A percentile compares a stretch with the other conserved stretches of the same genome.
These are phyloP conservation scores for Harpegnathos saltator DNA, from an alignment of 1,140 invertebrate genomes.

Conservation along the genomic window DNA sequence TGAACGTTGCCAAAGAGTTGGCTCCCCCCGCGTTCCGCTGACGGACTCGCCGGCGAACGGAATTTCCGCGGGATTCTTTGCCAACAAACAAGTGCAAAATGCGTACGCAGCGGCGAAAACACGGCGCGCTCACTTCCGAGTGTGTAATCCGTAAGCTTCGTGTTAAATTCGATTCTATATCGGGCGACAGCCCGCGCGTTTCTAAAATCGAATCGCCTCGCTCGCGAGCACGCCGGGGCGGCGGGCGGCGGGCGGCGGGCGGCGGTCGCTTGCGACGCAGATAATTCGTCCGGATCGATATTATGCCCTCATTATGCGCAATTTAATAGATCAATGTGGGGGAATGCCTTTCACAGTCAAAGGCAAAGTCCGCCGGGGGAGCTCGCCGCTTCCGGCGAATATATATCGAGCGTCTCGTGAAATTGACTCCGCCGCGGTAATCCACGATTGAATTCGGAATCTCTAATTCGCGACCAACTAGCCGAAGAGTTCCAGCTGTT, in stretches of 20 bases:
- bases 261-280: too few species aligned
- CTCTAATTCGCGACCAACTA: constrained; percentile 57
- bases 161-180: neutral
- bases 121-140: neutral
- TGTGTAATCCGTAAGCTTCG: neutral
- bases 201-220: constrained; percentile 17
- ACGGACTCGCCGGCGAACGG: neutral
- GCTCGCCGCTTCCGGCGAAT: constrained; percentile 24
- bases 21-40: neutral
- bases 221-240: too few species aligned
- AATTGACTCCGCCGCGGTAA: constrained; percentile 58
- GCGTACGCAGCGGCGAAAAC: neutral
- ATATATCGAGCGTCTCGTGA: constrained; percentile 31
- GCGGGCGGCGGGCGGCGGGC: too few species aligned
- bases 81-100: constrained; percentile 35
- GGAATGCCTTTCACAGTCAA: constrained; percentile 38
- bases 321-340: constrained; percentile 40
- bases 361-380: constrained; percentile 8
- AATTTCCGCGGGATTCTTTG: constrained; percentile 27
- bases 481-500: constrained; percentile 52
- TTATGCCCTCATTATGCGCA: neutral
- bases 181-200: neutral
- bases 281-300: constrained; percentile 27
- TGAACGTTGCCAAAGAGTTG: constrained; percentile 50
- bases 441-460: constrained; percentile 64